Evolutionary conservation across 1,140 invertebrate species (phyloP).

Genomic region (Papilio xuthus): DNA sequence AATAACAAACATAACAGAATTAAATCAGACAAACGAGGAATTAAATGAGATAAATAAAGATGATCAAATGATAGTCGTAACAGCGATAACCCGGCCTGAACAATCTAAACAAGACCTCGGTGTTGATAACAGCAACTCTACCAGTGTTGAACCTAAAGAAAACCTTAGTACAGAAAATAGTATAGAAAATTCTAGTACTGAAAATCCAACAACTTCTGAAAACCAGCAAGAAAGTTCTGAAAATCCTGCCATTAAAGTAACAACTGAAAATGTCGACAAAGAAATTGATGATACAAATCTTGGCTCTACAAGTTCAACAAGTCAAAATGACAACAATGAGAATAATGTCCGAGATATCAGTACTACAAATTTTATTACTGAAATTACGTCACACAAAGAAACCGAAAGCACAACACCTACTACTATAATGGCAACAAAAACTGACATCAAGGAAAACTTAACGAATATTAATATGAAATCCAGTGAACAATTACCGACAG

Average conservation of each 20-base stretch:
- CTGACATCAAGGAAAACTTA: slow-evolving; percentile 44
- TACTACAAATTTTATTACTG: slow-evolving; percentile 31
- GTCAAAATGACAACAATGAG: slow-evolving; percentile 28
- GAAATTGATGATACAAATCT: slow-evolving; percentile 18
- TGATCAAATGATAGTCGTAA: slow-evolving; percentile 36
- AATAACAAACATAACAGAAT: slow-evolving; percentile 31
- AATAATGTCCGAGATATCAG: slow-evolving; percentile 7
- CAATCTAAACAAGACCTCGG: background rate
- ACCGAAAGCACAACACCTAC: slow-evolving; percentile 31
- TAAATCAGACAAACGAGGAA: slow-evolving; percentile 20
- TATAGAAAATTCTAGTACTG: slow-evolving; percentile 13
- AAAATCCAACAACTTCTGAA: slow-evolving; percentile 26
- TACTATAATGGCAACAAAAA: slow-evolving; percentile 37
- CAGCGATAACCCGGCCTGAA: background rate
- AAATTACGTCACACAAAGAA: slow-evolving; percentile 28
- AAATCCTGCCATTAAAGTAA: slow-evolving; percentile 1
- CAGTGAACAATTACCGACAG: slow-evolving; percentile 61
- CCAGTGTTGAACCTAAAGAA: background rate
- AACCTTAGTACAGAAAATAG: slow-evolving; percentile 12
- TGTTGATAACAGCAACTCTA: background rate
- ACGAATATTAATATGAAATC: slow-evolving; percentile 48
- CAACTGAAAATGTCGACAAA: slow-evolving; percentile 26
- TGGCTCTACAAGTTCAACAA: slow-evolving; percentile 28
- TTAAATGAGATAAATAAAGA: slow-evolving; percentile 28
- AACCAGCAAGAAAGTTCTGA: background rate